Evolutionary conservation across 2,888 invertebrate species (phyloP).

Genomic region (Clunio marinus): DNA sequence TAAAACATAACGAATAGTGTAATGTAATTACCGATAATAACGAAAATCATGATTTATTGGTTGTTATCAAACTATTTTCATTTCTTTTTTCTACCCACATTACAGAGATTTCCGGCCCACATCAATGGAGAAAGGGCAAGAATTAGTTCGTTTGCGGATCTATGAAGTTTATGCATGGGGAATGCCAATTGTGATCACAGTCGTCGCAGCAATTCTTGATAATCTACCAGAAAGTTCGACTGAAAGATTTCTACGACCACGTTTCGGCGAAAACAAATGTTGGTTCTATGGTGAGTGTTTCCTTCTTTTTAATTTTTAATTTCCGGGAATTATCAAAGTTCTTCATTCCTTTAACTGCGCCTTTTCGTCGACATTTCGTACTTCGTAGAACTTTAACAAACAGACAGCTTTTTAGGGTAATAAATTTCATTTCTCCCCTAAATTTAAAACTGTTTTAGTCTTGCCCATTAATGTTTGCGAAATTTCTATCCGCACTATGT

Average conservation of each 20-base stretch:
- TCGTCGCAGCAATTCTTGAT: slow-evolving; percentile 69
- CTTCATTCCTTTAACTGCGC: background rate
- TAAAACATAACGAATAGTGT: background rate
- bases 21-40: slow-evolving; percentile 35
- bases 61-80: slow-evolving; percentile 6
- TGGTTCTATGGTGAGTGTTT: slow-evolving; percentile 72
- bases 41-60: slow-evolving; percentile 30
- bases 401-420: no score
- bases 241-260: slow-evolving; percentile 64
- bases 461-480: slow-evolving; percentile 1
- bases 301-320: no score
- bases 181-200: slow-evolving; percentile 70
- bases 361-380: background rate
- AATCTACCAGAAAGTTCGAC: slow-evolving; percentile 58
- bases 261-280: slow-evolving; percentile 72
- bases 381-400: no score
- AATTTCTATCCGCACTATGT: slow-evolving; percentile 33
- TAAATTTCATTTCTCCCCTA: slow-evolving; percentile 26
- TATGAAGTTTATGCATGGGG: slow-evolving; percentile 86
- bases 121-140: slow-evolving; percentile 79
- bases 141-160: slow-evolving; percentile 70
- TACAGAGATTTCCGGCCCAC: slow-evolving; percentile 78
- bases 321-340: background rate
- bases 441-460: background rate
- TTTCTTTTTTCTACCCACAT: slow-evolving; percentile 42